Evolutionary conservation across 1,140 invertebrate species (phyloP), one percentile per base, ranked within the genome.

Genomic region (Psix sp.): DNA sequence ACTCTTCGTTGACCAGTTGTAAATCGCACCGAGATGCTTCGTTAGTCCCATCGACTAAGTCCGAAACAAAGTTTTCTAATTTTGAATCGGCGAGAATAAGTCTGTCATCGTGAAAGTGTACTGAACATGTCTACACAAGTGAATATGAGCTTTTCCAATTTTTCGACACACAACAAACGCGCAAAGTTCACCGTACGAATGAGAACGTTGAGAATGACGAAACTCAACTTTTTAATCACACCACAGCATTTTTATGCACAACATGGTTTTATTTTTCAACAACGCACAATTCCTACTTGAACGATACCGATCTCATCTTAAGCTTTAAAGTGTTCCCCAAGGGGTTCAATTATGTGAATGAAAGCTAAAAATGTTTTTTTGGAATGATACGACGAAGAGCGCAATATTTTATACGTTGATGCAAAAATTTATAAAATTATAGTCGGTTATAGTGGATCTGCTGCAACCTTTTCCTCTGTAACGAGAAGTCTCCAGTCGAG

Each of bases 221-320:
- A 10, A 10, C n/a, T 49, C 18, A 16, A 51, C 26, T 59, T 10
- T 39, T 52, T 49, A 67, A 21, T 74, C 62, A 59, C 68, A 33
- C 51, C 57, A 52, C 46, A 49, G 46, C 63, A 74, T 65, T 51
- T 62, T 74, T 59, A 68, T 68, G 65, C 72, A 74, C 63, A 74
- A 74, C 49, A 67, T 62, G 24, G 63, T 68, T 29, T 75, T 66
- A 70, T 63, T 71, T 71, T 71, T 60, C 48, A 57, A 67, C 62
- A 76, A 40, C 67, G 74, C 74, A 71, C 67, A 76, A 72, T 68
- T 54, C 51, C 57, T 57, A 76, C 26, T 65, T 67, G 42, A 71
- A 56, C 35, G 48, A 70, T 65, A 60, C 45, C 54, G 42, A 65
- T 74, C 59, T 63, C 65, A 63, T 74, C 38, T 68, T 56, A 60